A percentile compares a stretch with the other conserved stretches of the same genome.
These are phyloP conservation scores for Stigmatopora argus DNA, from an alignment of 2,113 vertebrate genomes.

Conservation along the genomic window DNA sequence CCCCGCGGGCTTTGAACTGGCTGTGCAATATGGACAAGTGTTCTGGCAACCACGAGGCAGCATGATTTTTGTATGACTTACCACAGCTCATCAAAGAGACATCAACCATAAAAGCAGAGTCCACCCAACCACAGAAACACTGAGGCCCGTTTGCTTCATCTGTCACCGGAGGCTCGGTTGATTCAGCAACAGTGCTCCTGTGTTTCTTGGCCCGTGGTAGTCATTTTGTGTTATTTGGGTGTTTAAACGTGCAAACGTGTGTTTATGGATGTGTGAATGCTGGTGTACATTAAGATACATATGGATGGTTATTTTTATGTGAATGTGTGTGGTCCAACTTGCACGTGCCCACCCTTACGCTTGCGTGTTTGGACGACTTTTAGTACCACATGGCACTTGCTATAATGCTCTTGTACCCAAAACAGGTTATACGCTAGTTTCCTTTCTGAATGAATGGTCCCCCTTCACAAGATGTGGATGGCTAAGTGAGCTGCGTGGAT, in stretches of 20 bases:
- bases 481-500: slow-evolving; percentile 46
- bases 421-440: slow-evolving; percentile 27
- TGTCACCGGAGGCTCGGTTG: slow-evolving; percentile 21
- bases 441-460: slow-evolving; percentile 41
- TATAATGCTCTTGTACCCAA: slow-evolving; percentile 15
- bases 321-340: slow-evolving; percentile 61
- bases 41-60: slow-evolving; percentile 33
- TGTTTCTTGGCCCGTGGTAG: slow-evolving; percentile 46
- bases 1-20: slow-evolving; percentile 34
- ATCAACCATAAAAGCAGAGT: slow-evolving; percentile 44
- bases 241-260: slow-evolving; percentile 19
- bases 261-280: slow-evolving; percentile 16
- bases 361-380: slow-evolving; percentile 41
- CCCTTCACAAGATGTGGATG: slow-evolving; percentile 32
- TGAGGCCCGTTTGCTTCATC: slow-evolving; percentile 31
- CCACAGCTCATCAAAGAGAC: slow-evolving; percentile 61
- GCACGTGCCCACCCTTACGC: slow-evolving; percentile 32
- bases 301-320: slow-evolving; percentile 26
- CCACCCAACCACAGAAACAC: slow-evolving; percentile 44
- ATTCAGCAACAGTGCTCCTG: slow-evolving; percentile 36
- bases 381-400: slow-evolving; percentile 45
- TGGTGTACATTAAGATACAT: slow-evolving; percentile 13
- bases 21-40: slow-evolving; percentile 32
- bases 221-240: slow-evolving; percentile 43
- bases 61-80: slow-evolving; percentile 65